Conservation (phyloP, 1,140 invertebrate species). For the Apis laboriosa region DNA sequence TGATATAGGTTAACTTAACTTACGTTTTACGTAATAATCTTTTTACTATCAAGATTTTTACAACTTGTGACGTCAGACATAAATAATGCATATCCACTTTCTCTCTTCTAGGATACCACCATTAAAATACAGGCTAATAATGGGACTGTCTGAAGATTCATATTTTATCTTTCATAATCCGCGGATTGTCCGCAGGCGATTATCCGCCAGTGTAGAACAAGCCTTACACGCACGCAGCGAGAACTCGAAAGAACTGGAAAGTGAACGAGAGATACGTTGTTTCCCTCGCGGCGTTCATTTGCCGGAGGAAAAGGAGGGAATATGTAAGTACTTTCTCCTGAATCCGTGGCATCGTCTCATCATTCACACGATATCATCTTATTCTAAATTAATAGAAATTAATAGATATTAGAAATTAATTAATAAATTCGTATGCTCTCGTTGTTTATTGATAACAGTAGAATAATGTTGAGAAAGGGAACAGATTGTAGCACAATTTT, state of each 20-base stretch:
- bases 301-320: slow-evolving; percentile 18
- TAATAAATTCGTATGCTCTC: background rate
- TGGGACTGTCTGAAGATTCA: no score
- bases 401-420: no score
- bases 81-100: no score
- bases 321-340: slow-evolving; percentile 53
- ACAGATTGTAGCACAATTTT: no score
- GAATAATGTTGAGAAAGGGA: background rate
- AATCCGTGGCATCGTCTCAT: slow-evolving; percentile 30
- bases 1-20: no score
- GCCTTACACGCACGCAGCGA: slow-evolving; percentile 26
- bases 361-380: slow-evolving; percentile 22
- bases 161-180: no score
- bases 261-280: slow-evolving; percentile 50
- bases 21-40: no score
- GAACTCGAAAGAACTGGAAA: slow-evolving; percentile 54
- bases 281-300: slow-evolving; percentile 28
- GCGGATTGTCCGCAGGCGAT: no score
- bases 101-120: no score
- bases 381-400: background rate
- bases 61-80: no score
- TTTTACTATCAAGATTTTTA: no score
- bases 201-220: background rate
- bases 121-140: no score
- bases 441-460: slow-evolving; percentile 1